Evolutionary conservation across 1,140 invertebrate species (phyloP), one percentile per base, ranked within the genome.

Genomic region (Euura saliciscinereae): DNA sequence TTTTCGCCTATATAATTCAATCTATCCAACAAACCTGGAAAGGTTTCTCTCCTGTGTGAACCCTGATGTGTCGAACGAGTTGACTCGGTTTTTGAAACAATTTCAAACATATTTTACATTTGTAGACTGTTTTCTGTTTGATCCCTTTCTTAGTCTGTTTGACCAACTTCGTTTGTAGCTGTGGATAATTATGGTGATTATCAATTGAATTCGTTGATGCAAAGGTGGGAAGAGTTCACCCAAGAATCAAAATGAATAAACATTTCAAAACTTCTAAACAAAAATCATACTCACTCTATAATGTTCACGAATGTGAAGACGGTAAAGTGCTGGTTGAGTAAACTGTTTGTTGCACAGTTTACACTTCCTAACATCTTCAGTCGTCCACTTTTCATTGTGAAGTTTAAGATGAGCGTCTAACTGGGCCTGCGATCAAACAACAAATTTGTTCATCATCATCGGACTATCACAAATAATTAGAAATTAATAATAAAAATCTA

Each of bases 21-120:
- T 69, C 46, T 69, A 45, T 42, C 28, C 69, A 69, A 51, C 66
- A 28, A 71, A 91, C 90, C 79, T 89, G 86, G 79, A 89, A 92
- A 0, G 92, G 92, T 80, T 89, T 90, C 80, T 92, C 91, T 43
- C 91, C 92, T 1, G 90, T 92, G 76, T 92, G 92, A 13, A 92
- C 91, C 70, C 91, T 80, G 11, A 89, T 84, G 78, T 93, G 92
- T 11, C 91, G 80, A 70, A 88, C 82, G 45, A 93, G 78, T 72
- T 91, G 89, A 74, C 89, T 91, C 5, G 89, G 88, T 77, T 91
- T 91, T 74, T 88, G 82, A 76, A 92, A 92, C 28, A 82, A 80
- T 76, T 91, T 92, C 3, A 84, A 75, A 76, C 90, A 91, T 73
- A 87, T 84, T 66, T 83, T 83, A 82, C 91, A 92, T 71, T 88